Conservation (phyloP, 2,113 vertebrate genomes). For the Cyanoliseus patagonus region DNA sequence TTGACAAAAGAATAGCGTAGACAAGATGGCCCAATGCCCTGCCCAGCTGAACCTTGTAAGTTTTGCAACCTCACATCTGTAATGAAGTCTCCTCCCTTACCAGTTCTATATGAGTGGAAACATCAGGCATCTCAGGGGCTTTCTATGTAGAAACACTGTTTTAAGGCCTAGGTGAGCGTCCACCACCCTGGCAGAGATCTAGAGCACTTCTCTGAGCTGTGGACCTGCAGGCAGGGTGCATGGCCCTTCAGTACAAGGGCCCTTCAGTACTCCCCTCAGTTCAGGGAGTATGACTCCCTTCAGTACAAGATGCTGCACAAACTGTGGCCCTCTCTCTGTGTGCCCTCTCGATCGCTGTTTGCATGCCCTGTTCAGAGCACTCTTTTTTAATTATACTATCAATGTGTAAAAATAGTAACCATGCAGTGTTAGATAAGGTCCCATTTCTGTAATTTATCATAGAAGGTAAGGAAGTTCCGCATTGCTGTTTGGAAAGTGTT, state of each 20-base stretch:
- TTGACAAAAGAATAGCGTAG: background rate
- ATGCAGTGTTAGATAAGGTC: background rate
- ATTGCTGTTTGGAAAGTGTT: background rate
- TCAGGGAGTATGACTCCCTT: background rate
- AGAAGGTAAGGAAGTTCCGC: background rate
- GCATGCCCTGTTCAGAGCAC: background rate
- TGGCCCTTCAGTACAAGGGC: background rate
- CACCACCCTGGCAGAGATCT: background rate
- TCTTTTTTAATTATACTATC: background rate
- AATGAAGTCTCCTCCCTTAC: background rate
- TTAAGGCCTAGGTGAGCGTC: background rate
- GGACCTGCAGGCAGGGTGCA: background rate
- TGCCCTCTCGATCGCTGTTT: background rate
- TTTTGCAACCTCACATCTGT: background rate
- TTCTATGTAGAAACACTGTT: background rate
- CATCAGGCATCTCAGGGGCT: background rate
- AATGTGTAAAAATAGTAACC: background rate
- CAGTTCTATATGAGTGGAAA: background rate
- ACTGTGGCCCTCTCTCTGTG: background rate
- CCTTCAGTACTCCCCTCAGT: no score
- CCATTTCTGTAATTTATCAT: background rate
- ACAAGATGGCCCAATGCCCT: background rate
- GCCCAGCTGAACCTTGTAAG: background rate
- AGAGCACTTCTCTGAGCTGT: background rate
- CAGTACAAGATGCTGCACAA: background rate